Conservation (phyloP, 2,888 invertebrate species). For the Allophyes oxyacanthae region DNA sequence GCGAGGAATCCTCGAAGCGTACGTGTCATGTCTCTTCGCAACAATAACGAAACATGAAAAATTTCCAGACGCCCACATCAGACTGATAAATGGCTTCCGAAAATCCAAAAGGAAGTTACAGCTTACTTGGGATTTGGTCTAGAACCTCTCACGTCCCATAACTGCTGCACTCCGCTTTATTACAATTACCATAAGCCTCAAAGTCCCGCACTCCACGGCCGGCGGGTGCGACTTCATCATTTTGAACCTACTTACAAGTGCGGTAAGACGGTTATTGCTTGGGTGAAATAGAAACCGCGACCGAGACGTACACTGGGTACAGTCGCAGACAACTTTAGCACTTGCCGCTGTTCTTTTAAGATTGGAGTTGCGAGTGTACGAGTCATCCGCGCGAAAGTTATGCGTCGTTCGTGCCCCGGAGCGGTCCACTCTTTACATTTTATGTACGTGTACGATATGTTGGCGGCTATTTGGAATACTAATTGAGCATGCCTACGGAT, state of each 20-base stretch:
- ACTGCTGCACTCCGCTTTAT: conserved; percentile 90
- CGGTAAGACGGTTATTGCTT: conserved; percentile 88
- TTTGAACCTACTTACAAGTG: conserved; percentile 87
- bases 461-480: conserved; percentile 88
- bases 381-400: conserved; percentile 77
- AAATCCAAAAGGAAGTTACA: conserved; percentile 90
- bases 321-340: conserved; percentile 78
- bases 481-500: conserved; percentile 82
- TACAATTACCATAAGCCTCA: conserved; percentile 90
- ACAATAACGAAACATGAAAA: conserved; percentile 90
- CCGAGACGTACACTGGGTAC: conserved; percentile 76
- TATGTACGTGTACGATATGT: conserved; percentile 87
- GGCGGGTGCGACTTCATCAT: conserved; percentile 81
- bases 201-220: conserved; percentile 87
- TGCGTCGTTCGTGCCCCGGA: conserved; percentile 85
- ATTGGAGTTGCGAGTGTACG: conserved; percentile 75
- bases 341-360: conserved; percentile 78
- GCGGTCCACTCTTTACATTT: conserved; percentile 89
- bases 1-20: conserved; percentile 73
- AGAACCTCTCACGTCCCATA: conserved; percentile 90
- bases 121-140: conserved; percentile 90
- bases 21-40: conserved; percentile 82
- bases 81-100: conserved; percentile 90
- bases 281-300: conserved; percentile 86
- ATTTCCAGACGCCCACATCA: conserved; percentile 89